Evolutionary conservation across 2,797 vertebrate species (phyloP), one percentile per base, ranked within the genome.

Genomic region (Coreius guichenoti): DNA sequence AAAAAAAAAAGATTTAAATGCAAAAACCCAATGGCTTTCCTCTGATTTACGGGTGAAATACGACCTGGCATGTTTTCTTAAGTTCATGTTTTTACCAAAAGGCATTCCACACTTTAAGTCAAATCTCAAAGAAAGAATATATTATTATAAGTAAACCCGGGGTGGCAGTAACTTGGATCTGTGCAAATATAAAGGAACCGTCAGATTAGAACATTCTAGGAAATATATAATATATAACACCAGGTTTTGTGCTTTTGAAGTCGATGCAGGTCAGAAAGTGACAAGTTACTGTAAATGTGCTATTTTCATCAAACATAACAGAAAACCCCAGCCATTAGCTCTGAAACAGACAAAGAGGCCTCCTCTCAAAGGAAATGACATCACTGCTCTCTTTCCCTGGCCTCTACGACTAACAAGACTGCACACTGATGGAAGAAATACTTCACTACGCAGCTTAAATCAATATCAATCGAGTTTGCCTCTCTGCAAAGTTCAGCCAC

Each of bases 341-440:
- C 39, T n/a, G 92, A 76, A 75, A 92, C 90, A 92, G 92, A 94
- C 93, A 93, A 94, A 93, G 93, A 82, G 80, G 82, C 6, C 93
- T 92, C 89, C 89, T 93, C 94, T 93, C 93, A 85, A 45, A 92
- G 92, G 94, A 92, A 94, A 94, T 95, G 90, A 94, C 94, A 94
- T 94, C 93, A 95, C 91, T 91, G 90, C 90, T 68, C 85, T 83
- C 92, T 82, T 91, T 92, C 92, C 92, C 89, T 86, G 90, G 90
- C 88, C 90, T 82, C 80, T 1, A 4, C 4, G n/a, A 21, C 69
- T 47, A 61, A 73, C 80, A 70, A 29, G 80, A 69, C 39, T 43
- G 39, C 33, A 19, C n/a, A 4, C 68, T 76, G 82, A 84, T 70
- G 82, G 63, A 56, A 19, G 4, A 77, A 77, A 77, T 23, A n/a